Evolutionary conservation across 2,888 invertebrate species (phyloP).

Genomic region (Stomorhina lunata): DNA sequence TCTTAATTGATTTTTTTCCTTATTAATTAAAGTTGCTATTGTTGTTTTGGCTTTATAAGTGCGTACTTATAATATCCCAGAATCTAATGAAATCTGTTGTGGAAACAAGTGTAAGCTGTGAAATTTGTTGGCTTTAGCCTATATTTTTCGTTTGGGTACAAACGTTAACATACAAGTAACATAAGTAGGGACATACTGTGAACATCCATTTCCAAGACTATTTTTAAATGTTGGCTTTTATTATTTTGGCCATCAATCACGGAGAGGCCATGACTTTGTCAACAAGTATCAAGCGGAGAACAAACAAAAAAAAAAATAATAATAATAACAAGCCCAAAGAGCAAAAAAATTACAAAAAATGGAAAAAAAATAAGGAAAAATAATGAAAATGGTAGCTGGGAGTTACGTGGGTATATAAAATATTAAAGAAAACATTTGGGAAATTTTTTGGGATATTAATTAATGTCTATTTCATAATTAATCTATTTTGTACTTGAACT

Average conservation of each 20-base stretch:
- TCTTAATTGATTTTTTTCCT: not conserved
- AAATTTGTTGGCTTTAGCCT: not conserved
- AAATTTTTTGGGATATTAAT: too few species aligned
- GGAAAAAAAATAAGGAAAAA: not conserved
- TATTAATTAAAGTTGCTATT: not conserved
- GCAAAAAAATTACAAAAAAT: not conserved
- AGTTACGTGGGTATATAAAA: not conserved
- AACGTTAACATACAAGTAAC: too few species aligned
- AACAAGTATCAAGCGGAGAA: constrained; percentile 27
- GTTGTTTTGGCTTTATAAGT: not conserved
- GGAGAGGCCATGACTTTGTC: constrained; percentile 25
- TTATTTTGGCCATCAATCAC: constrained; percentile 34
- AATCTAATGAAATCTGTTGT: not conserved
- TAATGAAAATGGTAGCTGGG: not conserved
- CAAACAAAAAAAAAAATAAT: not conserved
- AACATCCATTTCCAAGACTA: not conserved
- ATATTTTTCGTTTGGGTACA: too few species aligned
- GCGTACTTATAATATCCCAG: too few species aligned
- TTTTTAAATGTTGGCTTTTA: not conserved
- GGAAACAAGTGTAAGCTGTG: not conserved
- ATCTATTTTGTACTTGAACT: too few species aligned
- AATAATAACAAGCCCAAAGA: too few species aligned
- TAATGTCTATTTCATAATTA: too few species aligned
- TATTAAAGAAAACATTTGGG: too few species aligned
- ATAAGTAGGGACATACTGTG: too few species aligned